Conservation (phyloP, 2,113 vertebrate genomes). For the Aix galericulata region DNA sequence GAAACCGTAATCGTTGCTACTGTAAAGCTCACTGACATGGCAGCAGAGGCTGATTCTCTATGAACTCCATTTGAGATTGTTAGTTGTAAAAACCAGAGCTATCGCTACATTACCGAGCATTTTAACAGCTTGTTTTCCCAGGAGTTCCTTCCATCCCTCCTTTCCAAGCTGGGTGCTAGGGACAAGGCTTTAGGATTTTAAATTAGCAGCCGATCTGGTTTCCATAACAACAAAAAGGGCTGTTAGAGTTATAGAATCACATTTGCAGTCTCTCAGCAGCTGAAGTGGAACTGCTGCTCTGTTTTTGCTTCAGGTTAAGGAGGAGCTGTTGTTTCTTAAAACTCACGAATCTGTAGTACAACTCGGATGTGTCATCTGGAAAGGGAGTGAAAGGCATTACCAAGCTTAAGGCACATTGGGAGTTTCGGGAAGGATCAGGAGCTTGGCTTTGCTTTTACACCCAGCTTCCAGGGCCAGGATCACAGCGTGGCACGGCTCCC, state of each 20-base stretch:
- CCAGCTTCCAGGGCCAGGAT: background rate
- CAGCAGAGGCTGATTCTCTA: background rate
- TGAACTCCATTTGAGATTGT: background rate
- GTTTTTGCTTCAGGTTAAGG: constrained; percentile 16
- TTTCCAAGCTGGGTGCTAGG: background rate
- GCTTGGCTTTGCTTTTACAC: background rate
- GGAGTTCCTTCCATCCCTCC: background rate
- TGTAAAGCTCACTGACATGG: constrained; percentile 26
- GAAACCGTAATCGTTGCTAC: background rate
- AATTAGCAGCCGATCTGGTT: constrained; percentile 36
- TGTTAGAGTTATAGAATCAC: background rate
- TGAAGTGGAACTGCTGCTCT: background rate
- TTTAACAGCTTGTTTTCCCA: background rate
- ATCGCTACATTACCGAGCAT: background rate
- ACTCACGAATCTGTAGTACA: background rate
- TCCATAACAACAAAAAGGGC: constrained; percentile 49
- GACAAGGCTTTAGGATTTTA: background rate
- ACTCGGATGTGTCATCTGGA: background rate
- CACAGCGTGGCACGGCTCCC: background rate
- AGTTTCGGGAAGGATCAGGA: background rate
- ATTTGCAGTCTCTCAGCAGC: background rate
- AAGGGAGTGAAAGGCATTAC: background rate
- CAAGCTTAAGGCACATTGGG: background rate
- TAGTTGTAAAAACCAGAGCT: background rate
- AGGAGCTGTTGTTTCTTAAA: constrained; percentile 11